Evolutionary conservation across 2,888 invertebrate species (phyloP).

Genomic region (Patella pellucida): DNA sequence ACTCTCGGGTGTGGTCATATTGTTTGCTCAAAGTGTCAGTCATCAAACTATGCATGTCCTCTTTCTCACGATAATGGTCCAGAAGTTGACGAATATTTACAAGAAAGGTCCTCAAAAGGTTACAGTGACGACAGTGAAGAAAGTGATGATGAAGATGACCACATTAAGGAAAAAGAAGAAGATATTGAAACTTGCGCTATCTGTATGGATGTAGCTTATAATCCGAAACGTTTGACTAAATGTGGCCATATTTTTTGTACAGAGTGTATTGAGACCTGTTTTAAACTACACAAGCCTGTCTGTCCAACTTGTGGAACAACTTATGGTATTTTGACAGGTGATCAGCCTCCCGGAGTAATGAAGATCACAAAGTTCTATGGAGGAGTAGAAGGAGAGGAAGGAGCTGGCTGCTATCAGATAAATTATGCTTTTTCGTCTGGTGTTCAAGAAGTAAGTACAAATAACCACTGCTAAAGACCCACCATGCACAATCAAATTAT

Average conservation of each 20-base stretch:
- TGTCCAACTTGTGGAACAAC: conserved; percentile 59
- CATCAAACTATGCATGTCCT: too few species aligned
- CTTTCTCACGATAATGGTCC: too few species aligned
- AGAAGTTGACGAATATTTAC: too few species aligned
- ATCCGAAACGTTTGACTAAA: conserved; percentile 34
- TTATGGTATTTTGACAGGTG: conserved; percentile 54
- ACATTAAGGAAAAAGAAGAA: conserved; percentile 4
- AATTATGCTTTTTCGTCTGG: conserved; percentile 64
- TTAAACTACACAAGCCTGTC: conserved; percentile 44
- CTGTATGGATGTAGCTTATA: conserved; percentile 43
- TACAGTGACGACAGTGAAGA: too few species aligned
- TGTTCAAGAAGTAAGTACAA: conserved; percentile 46
- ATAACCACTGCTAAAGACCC: too few species aligned
- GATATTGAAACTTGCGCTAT: conserved; percentile 43
- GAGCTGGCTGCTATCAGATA: conserved; percentile 43
- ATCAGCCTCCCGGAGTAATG: conserved; percentile 61
- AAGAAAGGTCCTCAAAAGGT: too few species aligned
- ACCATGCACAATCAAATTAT: too few species aligned
- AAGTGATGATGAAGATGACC: too few species aligned
- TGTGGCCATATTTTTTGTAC: conserved; percentile 59
- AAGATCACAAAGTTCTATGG: background rate
- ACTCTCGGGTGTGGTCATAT: too few species aligned
- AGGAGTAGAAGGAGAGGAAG: conserved; percentile 37
- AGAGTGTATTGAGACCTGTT: conserved; percentile 52
- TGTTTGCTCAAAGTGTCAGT: too few species aligned